Percentiles rank a stretch among this genome's conserved stretches.
phyloP scores from a whole-genome alignment of 2,113 vertebrate genomes.

The Morone chrysops region DNA sequence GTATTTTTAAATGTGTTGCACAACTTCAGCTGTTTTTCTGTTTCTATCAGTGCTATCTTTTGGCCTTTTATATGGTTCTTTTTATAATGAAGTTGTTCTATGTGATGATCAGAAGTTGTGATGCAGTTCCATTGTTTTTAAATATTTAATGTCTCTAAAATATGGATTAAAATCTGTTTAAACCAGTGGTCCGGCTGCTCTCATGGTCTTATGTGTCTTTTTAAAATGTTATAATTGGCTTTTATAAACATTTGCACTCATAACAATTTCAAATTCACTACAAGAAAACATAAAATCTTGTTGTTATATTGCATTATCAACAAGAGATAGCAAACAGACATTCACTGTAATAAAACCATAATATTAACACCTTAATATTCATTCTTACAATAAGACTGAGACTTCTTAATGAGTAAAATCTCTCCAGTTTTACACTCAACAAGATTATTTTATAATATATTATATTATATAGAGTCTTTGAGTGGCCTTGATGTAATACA shows the following conservation, averaged over 20 bases:
- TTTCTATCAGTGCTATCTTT: constrained; percentile 88
- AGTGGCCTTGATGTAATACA: constrained; percentile 41
- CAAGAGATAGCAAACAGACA: background rate
- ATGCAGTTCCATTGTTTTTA: constrained; percentile 96
- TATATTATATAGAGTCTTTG: too few species aligned
- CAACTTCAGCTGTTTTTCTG: constrained; percentile 84
- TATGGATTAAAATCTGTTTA: constrained; percentile 90
- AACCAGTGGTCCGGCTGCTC: constrained; percentile 76
- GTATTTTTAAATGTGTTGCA: constrained; percentile 90
- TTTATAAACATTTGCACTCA: background rate
- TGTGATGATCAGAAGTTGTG: constrained; percentile 93
- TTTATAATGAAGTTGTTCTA: constrained; percentile 91
- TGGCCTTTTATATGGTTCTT: constrained; percentile 92
- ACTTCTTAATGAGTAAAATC: constrained; percentile 26
- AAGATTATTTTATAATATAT: constrained; percentile 57
- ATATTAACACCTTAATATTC: background rate
- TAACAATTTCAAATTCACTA: background rate
- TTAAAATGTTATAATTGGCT: background rate
- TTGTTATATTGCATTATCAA: background rate
- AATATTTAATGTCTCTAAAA: constrained; percentile 94
- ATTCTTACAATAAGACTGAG: background rate
- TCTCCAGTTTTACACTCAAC: constrained; percentile 13
- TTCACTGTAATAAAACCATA: background rate
- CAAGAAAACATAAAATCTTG: background rate
- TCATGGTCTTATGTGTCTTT: background rate